Percentiles rank a stretch among this genome's conserved stretches.
phyloP scores from a whole-genome alignment of 2,888 invertebrate genomes.

The Hyles lineata region DNA sequence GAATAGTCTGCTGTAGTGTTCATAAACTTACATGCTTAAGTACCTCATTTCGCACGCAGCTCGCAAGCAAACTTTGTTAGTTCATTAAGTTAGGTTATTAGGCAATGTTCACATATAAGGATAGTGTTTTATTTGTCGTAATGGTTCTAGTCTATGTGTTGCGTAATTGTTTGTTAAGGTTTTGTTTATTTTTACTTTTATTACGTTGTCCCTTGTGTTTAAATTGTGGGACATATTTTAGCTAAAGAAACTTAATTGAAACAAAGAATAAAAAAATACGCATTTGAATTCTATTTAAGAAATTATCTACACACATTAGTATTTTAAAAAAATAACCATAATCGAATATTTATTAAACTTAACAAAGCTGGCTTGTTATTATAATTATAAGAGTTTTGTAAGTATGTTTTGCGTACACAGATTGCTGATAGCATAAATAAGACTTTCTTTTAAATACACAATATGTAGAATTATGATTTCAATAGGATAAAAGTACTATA shows the following conservation, averaged over 20 bases:
- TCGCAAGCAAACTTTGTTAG: not conserved
- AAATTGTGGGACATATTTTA: not conserved
- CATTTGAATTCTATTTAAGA: no score
- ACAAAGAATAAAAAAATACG: no score
- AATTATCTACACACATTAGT: no score
- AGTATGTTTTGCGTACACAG: no score
- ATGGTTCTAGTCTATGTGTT: not conserved
- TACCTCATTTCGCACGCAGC: slow-evolving; percentile 16
- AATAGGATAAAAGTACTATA: no score
- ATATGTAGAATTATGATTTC: no score
- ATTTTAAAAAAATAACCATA: no score
- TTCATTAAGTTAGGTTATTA: slow-evolving; percentile 23
- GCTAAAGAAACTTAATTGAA: not conserved
- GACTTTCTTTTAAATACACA: no score
- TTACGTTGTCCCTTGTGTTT: not conserved
- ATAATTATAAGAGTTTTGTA: no score
- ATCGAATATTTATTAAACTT: no score
- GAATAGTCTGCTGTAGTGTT: slow-evolving; percentile 11
- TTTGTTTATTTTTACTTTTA: not conserved
- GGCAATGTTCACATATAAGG: slow-evolving; percentile 3
- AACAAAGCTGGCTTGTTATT: no score
- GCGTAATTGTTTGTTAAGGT: not conserved
- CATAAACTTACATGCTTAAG: slow-evolving; percentile 24
- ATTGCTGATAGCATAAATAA: no score
- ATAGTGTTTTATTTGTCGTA: not conserved